Evolutionary conservation across 92 coral and sea anemone genomes (phyloP).

Genomic region (Porites divaricata): DNA sequence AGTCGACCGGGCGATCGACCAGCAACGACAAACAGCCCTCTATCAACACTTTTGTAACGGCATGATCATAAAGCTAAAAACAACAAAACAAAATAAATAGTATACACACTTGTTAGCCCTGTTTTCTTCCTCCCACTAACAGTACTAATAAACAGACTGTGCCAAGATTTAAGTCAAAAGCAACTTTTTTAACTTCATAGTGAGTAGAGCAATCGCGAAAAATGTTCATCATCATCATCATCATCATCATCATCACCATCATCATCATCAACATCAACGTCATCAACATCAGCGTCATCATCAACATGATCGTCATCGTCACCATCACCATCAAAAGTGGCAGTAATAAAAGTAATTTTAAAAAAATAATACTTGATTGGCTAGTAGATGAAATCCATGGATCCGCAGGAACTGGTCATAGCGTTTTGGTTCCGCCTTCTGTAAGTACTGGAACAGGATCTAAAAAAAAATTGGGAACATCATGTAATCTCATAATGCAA

Average conservation of each 20-base stretch:
- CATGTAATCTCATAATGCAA: neutral
- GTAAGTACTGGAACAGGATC: conserved; percentile 85
- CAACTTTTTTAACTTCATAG: too few relatives aligned
- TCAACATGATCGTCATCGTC: too few relatives aligned
- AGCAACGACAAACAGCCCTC: conserved; percentile 91
- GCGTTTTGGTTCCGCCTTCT: conserved; percentile 85
- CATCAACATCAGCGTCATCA: too few relatives aligned
- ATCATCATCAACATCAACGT: too few relatives aligned
- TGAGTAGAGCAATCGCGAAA: too few relatives aligned
- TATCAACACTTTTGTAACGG: conserved; percentile 80
- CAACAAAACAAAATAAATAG: neutral
- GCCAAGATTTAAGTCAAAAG: too few relatives aligned
- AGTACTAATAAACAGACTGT: too few relatives aligned
- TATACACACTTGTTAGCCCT: too few relatives aligned
- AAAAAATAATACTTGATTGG: conserved; percentile 79
- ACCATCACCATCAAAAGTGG: too few relatives aligned
- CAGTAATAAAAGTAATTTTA: too few relatives aligned
- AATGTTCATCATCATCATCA: too few relatives aligned
- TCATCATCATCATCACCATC: too few relatives aligned
- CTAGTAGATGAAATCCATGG: conserved; percentile 89
- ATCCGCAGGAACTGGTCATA: conserved; percentile 79
- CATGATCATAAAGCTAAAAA: conserved; percentile 82
- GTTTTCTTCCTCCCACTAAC: neutral
- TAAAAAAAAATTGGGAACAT: conserved; percentile 36
- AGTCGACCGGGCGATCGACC: conserved; percentile 89